phyloP scores from a whole-genome alignment of 64 coral and sea anemone species.

The Anthopleura sola region DNA sequence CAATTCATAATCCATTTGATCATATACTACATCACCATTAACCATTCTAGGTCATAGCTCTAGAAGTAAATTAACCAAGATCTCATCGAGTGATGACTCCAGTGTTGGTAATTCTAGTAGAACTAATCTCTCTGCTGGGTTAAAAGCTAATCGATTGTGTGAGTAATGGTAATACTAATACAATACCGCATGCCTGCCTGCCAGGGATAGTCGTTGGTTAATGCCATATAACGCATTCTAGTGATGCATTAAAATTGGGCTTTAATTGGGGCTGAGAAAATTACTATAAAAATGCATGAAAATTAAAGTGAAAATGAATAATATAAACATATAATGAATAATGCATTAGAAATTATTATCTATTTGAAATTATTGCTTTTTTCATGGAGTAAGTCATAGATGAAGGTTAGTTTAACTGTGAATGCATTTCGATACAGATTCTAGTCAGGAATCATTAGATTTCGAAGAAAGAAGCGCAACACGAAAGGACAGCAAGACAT shows the following conservation, averaged over 20 bases:
- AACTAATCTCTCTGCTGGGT: not conserved
- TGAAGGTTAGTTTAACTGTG: not conserved
- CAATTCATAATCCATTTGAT: not conserved
- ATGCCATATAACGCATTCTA: too few relatives aligned
- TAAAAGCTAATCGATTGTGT: not conserved
- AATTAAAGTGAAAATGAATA: too few relatives aligned
- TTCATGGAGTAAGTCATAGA: too few relatives aligned
- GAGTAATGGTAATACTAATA: not conserved
- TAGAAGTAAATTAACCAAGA: constrained; percentile 7
- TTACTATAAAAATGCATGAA: too few relatives aligned
- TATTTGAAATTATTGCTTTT: too few relatives aligned
- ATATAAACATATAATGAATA: too few relatives aligned
- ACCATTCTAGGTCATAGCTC: constrained; percentile 12
- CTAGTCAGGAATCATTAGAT: not conserved
- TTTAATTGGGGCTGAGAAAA: too few relatives aligned
- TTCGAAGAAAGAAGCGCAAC: not conserved
- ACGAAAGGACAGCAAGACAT: not conserved
- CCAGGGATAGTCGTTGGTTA: not conserved
- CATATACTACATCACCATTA: not conserved
- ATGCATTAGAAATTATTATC: too few relatives aligned
- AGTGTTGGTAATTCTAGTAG: constrained; percentile 4
- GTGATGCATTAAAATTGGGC: too few relatives aligned
- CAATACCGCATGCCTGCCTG: not conserved
- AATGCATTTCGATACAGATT: not conserved
- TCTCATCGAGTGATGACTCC: not conserved